phyloP scores from a whole-genome alignment of 2,113 vertebrate genomes.

The Puma concolor region DNA sequence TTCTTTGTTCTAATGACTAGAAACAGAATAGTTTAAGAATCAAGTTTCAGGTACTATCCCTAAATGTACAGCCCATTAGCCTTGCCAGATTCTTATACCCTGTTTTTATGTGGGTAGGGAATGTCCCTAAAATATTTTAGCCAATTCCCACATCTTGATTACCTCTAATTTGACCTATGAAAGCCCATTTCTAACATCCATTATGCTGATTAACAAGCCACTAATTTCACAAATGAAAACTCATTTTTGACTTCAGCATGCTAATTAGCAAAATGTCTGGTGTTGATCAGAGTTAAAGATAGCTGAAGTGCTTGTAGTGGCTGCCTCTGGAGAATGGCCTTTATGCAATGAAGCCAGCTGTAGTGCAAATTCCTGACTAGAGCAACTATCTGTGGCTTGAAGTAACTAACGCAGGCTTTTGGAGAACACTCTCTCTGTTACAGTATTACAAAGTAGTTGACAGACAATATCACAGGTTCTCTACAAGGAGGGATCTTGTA shows the following conservation, averaged over 20 bases:
- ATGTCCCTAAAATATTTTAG: constrained; percentile 46
- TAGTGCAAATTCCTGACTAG: constrained; percentile 41
- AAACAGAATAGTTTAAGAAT: neutral
- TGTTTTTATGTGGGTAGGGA: constrained; percentile 32
- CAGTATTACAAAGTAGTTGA: neutral
- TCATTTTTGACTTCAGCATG: constrained; percentile 73
- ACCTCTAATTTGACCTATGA: constrained; percentile 73
- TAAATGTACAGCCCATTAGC: neutral
- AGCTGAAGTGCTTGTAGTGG: constrained; percentile 68
- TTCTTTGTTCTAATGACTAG: neutral
- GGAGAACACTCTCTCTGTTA: neutral
- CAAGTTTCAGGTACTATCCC: neutral
- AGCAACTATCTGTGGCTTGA: constrained; percentile 15
- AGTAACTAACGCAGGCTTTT: neutral
- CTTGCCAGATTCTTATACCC: neutral
- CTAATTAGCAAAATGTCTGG: constrained; percentile 77
- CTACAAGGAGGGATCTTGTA: neutral
- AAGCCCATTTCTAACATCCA: constrained; percentile 73
- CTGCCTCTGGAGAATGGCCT: constrained; percentile 68
- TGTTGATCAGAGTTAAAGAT: constrained; percentile 78
- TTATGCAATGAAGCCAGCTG: constrained; percentile 55
- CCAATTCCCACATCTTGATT: constrained; percentile 70
- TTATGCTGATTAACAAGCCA: constrained; percentile 81
- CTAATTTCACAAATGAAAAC: constrained; percentile 82
- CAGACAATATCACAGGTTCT: neutral